Conservation (phyloP, 2,113 vertebrate species). For the Archocentrus centrarchus region DNA sequence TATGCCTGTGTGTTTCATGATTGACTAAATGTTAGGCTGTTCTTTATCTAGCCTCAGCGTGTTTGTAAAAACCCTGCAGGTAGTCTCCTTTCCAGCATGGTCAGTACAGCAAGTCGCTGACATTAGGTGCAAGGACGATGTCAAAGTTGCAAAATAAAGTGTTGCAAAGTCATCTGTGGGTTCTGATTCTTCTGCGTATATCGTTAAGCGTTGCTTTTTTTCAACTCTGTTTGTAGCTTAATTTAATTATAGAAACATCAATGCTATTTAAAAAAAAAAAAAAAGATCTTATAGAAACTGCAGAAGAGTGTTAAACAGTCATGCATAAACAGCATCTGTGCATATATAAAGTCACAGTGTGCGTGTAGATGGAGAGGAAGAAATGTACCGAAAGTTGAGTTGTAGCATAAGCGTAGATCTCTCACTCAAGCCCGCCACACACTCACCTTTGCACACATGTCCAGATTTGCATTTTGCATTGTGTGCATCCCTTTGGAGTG, state of each 20-base stretch:
- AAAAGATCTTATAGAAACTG: background rate
- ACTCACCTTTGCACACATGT: background rate
- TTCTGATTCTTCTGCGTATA: conserved; percentile 16
- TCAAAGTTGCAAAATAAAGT: conserved; percentile 19
- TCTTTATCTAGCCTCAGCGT: conserved; percentile 6
- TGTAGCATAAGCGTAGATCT: background rate
- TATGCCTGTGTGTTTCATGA: background rate
- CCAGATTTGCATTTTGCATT: background rate
- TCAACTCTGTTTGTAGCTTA: conserved; percentile 36
- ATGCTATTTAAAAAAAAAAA: background rate
- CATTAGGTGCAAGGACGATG: background rate
- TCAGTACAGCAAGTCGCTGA: background rate
- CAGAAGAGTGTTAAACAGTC: background rate
- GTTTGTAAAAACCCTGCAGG: conserved; percentile 4
- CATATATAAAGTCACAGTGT: background rate
- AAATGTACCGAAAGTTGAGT: background rate
- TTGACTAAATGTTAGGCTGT: background rate
- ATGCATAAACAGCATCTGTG: background rate
- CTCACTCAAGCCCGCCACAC: background rate
- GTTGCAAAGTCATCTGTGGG: conserved; percentile 6
- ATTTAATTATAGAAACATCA: conserved; percentile 46
- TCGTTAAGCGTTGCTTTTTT: conserved; percentile 33
- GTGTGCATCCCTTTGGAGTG: background rate
- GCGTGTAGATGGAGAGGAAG: background rate
- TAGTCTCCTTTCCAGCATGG: background rate